Percentiles rank a stretch among this genome's conserved stretches.
Conservation (phyloP, 2,888 invertebrate genomes). For the Hedychridium roseum region DNA sequence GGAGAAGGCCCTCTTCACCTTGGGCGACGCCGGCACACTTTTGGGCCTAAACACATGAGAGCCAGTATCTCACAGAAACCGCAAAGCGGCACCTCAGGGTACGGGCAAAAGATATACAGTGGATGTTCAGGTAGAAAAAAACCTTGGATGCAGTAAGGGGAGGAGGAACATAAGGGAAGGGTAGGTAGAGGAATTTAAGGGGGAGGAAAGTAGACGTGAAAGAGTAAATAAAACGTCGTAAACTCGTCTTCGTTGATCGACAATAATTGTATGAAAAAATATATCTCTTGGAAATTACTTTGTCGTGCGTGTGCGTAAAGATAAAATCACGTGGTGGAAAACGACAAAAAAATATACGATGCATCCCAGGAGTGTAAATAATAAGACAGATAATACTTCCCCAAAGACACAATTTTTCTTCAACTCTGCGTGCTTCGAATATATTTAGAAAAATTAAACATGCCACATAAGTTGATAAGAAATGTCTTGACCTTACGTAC, state of each 20-base stretch:
- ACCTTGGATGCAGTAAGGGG: too few species aligned
- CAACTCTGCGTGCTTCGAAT: background rate
- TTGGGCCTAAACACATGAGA: conserved; percentile 75
- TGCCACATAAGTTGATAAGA: background rate
- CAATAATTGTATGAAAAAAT: background rate
- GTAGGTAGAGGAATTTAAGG: conserved; percentile 4
- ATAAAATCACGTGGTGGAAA: background rate
- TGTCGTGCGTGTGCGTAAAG: conserved; percentile 9
- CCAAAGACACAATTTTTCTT: too few species aligned
- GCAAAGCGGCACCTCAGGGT: conserved; percentile 58
- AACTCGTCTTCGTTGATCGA: background rate
- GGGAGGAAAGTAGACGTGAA: conserved; percentile 4
- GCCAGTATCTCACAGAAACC: conserved; percentile 63
- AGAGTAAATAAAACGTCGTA: background rate
- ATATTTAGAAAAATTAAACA: background rate
- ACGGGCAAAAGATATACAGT: conserved; percentile 36
- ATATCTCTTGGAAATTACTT: conserved; percentile 10
- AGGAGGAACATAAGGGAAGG: conserved; percentile 7
- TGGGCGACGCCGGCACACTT: conserved; percentile 92
- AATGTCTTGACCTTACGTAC: too few species aligned
- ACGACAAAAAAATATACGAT: too few species aligned
- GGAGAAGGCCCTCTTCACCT: conserved; percentile 93
- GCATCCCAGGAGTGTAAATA: too few species aligned
- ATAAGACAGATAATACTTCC: too few species aligned
- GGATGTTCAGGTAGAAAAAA: too few species aligned